phyloP scores from a whole-genome alignment of 2,113 vertebrate species.

The Coptodon rendalli region DNA sequence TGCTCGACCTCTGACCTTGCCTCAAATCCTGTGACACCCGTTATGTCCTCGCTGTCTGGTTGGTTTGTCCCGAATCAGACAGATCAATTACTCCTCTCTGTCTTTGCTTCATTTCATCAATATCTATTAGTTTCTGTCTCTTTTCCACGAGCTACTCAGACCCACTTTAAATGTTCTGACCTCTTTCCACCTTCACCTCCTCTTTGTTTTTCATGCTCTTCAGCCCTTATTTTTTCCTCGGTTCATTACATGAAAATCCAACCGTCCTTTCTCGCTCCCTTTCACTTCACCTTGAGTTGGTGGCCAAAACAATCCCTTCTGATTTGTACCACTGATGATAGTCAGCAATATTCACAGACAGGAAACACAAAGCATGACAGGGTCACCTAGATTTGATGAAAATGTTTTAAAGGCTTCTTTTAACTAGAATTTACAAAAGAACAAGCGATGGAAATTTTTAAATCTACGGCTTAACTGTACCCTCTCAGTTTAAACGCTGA shows the following conservation, averaged over 20 bases:
- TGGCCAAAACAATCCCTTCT: background rate
- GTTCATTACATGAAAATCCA: background rate
- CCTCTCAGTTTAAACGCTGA: background rate
- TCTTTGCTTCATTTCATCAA: background rate
- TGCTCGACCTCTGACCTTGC: constrained; percentile 10
- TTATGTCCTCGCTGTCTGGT: background rate
- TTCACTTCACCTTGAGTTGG: background rate
- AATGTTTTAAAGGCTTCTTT: background rate
- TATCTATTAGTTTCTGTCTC: background rate
- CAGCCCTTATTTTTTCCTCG: background rate
- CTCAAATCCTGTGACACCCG: background rate
- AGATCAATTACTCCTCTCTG: background rate
- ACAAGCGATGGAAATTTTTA: background rate
- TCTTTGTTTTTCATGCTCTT: background rate
- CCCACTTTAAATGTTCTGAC: background rate
- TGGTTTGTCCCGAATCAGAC: background rate
- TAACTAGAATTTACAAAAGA: background rate
- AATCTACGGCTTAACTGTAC: background rate
- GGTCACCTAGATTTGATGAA: background rate
- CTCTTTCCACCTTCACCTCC: background rate
- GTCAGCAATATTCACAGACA: background rate
- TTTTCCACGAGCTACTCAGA: background rate
- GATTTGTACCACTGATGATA: background rate
- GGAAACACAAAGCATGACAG: background rate
- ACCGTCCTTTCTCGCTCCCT: background rate